These are phyloP conservation scores for Pyrrhosoma nymphula DNA, from an alignment of 2,888 invertebrate species.

Conservation along the genomic window DNA sequence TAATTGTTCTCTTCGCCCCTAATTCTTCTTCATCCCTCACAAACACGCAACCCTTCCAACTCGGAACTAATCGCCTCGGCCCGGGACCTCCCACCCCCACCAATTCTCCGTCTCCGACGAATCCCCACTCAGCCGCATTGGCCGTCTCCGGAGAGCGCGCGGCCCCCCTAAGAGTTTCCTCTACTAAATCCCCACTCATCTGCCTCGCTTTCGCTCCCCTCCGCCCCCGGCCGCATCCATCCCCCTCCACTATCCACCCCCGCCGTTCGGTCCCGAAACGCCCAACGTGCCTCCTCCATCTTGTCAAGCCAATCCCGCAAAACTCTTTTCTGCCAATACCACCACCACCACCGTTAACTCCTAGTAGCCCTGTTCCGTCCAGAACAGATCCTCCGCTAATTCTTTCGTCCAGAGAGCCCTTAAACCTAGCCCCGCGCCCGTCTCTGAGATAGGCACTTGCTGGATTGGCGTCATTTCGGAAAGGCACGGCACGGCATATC, in stretches of 20 bases:
- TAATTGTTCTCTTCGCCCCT: not conserved
- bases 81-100: not conserved
- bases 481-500: not conserved
- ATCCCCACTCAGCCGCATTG: conserved; percentile 33
- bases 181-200: not conserved
- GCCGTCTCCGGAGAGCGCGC: not conserved
- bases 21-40: conserved; percentile 28
- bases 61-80: conserved; percentile 40
- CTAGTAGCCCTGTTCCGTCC: not conserved
- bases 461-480: not conserved
- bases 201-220: not conserved
- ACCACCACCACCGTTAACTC: no score
- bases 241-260: not conserved
- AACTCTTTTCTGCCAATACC: not conserved
- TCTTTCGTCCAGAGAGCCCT: not conserved
- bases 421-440: not conserved
- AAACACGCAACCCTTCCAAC: conserved; percentile 29
- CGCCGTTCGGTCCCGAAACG: not conserved
- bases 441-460: not conserved
- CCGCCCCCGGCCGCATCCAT: not conserved
- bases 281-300: not conserved
- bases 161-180: not conserved
- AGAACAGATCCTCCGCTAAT: not conserved
- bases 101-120: not conserved
- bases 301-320: not conserved